Evolutionary conservation across 1,140 invertebrate species (phyloP), one percentile per base, ranked within the genome.

Genomic region (Dinothrombium tinctorium): DNA sequence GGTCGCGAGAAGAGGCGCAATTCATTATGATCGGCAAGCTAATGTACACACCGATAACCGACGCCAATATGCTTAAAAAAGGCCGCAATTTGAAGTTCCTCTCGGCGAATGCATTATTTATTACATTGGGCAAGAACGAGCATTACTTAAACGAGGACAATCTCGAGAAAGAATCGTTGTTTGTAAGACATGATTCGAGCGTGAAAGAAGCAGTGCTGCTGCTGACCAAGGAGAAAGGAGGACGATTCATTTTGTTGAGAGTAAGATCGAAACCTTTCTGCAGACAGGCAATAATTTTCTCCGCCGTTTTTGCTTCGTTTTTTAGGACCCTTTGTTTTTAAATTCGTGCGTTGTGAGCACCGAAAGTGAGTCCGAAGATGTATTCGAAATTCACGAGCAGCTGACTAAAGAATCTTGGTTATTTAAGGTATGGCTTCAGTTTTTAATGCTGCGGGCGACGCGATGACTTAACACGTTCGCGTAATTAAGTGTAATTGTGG

Each of bases 351-450:
- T 90, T 43, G 74, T 90, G 29, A 79, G 76, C 49, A 72, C 73
- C 47, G 82, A 89, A 53, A 71, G 73, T 36, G 79, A 84, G 53
- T 72, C 73, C 52, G 78, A 83, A 56, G 82, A 89, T 58, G 84
- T 83, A 56, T 89, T 94, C 59, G 86, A 94, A 68, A 69, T 94
- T 49, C 80, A 89, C 59, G 84, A 92, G 61, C 69, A 87, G 45
- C 71, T 74, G 46, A 81, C 78, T 38, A 86, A 84, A 61, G 84
- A 92, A 54, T 78, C 83, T 35, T 86, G 76, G 61, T 76, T 89
- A 54, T 80, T 92, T 59, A 90, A 90, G 74, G 83, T 89, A 63
- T 45, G 44, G 41, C 3, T n/a, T n/a, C n/a, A n/a, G n/a, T n/a
- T n/a, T n/a, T n/a, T n/a, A n/a, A n/a, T n/a, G n/a, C n/a, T n/a